phyloP scores from a whole-genome alignment of 2,888 invertebrate genomes.

The Aphodius sticticus region DNA sequence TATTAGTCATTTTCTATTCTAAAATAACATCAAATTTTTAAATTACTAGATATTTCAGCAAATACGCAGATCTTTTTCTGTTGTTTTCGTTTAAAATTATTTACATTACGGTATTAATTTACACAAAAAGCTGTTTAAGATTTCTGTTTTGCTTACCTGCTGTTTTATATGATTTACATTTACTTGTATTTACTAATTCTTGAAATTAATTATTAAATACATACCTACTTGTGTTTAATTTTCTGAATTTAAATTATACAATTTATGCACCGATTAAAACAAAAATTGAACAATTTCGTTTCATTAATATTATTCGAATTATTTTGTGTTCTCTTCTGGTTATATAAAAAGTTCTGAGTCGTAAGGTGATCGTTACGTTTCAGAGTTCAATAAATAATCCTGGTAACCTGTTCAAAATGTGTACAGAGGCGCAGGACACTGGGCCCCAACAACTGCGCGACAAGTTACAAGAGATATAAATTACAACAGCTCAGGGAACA shows the following conservation, averaged over 20 bases:
- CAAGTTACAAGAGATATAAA: constrained; percentile 4
- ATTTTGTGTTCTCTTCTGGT: not conserved
- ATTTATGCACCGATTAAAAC: not conserved
- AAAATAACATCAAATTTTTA: too few species aligned
- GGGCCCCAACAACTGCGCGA: constrained; percentile 26
- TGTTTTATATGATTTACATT: too few species aligned
- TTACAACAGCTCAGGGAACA: not conserved
- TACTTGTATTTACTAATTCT: too few species aligned
- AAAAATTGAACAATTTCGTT: not conserved
- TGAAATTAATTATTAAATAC: too few species aligned
- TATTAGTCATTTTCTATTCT: too few species aligned
- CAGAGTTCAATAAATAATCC: not conserved
- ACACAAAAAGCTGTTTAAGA: too few species aligned
- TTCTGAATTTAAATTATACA: not conserved
- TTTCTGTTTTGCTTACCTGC: too few species aligned
- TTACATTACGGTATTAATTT: too few species aligned
- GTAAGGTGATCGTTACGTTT: not conserved
- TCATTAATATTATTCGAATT: not conserved
- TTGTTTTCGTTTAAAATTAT: too few species aligned
- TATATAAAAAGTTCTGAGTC: not conserved
- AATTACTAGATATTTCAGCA: too few species aligned
- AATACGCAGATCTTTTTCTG: too few species aligned
- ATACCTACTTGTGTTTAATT: not conserved
- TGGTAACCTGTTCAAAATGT: constrained; percentile 6
- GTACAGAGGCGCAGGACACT: constrained; percentile 39